Percentiles rank a stretch among this genome's conserved stretches.
phyloP scores from a whole-genome alignment of 1,140 invertebrate genomes.

The Zaprionus ghesquierei region DNA sequence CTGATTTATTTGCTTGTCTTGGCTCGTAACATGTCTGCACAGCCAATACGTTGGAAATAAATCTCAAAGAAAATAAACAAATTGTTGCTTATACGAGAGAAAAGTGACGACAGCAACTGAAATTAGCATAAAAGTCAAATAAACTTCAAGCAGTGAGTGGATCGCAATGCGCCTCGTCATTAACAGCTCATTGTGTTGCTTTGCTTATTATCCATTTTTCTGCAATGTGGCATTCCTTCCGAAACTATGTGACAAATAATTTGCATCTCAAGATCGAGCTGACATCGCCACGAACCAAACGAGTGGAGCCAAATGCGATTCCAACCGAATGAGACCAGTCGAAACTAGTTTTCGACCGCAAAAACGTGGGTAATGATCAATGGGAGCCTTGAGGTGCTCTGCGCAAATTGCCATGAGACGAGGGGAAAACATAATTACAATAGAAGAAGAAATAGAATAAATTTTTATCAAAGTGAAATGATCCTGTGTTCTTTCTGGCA shows the following conservation, averaged over 20 bases:
- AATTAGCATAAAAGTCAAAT: constrained; percentile 17
- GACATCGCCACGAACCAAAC: constrained; percentile 7
- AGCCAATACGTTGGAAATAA: constrained; percentile 20
- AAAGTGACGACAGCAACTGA: constrained; percentile 55
- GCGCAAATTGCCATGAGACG: not conserved
- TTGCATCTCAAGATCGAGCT: constrained; percentile 18
- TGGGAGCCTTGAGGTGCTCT: not conserved
- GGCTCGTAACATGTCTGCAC: constrained; percentile 17
- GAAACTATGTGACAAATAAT: not conserved
- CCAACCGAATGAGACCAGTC: not conserved
- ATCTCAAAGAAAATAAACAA: constrained; percentile 62
- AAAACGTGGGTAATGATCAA: not conserved
- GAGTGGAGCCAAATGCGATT: not conserved
- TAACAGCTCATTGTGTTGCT: constrained; percentile 3
- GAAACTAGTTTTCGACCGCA: constrained; percentile 9
- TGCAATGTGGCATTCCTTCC: constrained; percentile 27
- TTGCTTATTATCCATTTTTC: constrained; percentile 17
- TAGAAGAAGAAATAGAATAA: not conserved
- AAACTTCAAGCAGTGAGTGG: constrained; percentile 18
- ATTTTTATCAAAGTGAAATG: not conserved
- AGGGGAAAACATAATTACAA: not conserved
- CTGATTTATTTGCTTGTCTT: constrained; percentile 63
- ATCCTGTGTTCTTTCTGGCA: too few relatives aligned
- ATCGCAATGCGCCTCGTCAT: constrained; percentile 6
- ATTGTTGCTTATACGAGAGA: constrained; percentile 24